These are phyloP conservation scores for Tetramorium parvispinum DNA, from an alignment of 1,140 invertebrate species.

Conservation along the genomic window DNA sequence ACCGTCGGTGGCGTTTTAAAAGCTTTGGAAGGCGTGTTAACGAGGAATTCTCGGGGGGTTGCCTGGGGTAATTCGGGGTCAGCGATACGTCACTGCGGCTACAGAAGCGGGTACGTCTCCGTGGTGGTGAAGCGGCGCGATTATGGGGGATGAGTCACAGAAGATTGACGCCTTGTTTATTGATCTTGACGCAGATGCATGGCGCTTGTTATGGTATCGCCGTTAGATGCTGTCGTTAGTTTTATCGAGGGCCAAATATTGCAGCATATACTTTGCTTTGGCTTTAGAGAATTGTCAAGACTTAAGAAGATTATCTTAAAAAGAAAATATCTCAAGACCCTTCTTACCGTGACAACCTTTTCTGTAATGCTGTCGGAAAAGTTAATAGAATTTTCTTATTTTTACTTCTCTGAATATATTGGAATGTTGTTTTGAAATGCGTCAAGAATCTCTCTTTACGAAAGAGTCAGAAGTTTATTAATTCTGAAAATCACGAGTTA, in stretches of 20 bases:
- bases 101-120: conserved; percentile 49
- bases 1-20: conserved; percentile 3
- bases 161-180: conserved; percentile 77
- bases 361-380: neutral
- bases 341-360: neutral
- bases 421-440: neutral
- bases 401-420: neutral
- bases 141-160: conserved; percentile 72
- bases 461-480: neutral
- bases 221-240: conserved; percentile 25
- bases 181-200: conserved; percentile 66
- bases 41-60: conserved; percentile 17
- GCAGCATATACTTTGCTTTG: too few species aligned
- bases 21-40: neutral
- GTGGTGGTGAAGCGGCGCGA: conserved; percentile 64
- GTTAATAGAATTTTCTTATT: neutral
- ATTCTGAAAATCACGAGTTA: neutral
- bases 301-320: too few species aligned
- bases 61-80: conserved; percentile 39
- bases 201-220: conserved; percentile 46
- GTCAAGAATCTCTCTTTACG: neutral
- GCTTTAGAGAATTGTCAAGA: too few species aligned
- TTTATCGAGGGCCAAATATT: conserved; percentile 11
- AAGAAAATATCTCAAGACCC: too few species aligned
- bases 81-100: conserved; percentile 56